phyloP scores from a whole-genome alignment of 1,140 invertebrate species.

The Dendrolimus kikuchii region DNA sequence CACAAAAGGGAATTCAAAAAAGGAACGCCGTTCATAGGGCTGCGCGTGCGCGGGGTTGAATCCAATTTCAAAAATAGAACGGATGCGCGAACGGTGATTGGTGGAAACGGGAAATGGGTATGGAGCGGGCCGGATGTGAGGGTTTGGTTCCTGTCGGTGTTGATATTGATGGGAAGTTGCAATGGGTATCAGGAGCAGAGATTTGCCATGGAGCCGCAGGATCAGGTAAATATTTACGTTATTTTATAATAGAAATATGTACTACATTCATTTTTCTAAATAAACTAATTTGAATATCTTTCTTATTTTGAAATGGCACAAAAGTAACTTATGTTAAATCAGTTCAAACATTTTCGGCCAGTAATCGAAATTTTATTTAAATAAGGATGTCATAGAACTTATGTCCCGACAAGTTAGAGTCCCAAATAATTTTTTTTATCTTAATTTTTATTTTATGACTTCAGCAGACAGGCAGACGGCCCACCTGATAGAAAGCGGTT shows the following conservation, averaged over 20 bases:
- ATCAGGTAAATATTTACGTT: slow-evolving; percentile 40
- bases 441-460: too few species aligned
- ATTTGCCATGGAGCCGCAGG: slow-evolving; percentile 61
- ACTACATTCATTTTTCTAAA: not conserved
- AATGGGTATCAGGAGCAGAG: slow-evolving; percentile 58
- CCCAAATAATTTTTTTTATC: too few species aligned
- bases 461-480: too few species aligned
- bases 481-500: too few species aligned
- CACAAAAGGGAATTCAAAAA: slow-evolving; percentile 28
- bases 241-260: not conserved
- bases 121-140: slow-evolving; percentile 33
- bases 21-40: slow-evolving; percentile 25
- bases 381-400: too few species aligned
- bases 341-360: too few species aligned
- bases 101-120: slow-evolving; percentile 28
- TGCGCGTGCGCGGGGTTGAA: slow-evolving; percentile 37
- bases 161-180: slow-evolving; percentile 34
- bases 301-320: too few species aligned
- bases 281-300: not conserved
- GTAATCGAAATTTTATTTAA: too few species aligned
- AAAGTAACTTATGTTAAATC: too few species aligned
- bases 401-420: too few species aligned
- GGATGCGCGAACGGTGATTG: slow-evolving; percentile 3
- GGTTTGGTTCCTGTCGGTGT: slow-evolving; percentile 31
- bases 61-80: slow-evolving; percentile 45